phyloP scores from a whole-genome alignment of 1,140 invertebrate genomes.

The Macrobrachium rosenbergii region DNA sequence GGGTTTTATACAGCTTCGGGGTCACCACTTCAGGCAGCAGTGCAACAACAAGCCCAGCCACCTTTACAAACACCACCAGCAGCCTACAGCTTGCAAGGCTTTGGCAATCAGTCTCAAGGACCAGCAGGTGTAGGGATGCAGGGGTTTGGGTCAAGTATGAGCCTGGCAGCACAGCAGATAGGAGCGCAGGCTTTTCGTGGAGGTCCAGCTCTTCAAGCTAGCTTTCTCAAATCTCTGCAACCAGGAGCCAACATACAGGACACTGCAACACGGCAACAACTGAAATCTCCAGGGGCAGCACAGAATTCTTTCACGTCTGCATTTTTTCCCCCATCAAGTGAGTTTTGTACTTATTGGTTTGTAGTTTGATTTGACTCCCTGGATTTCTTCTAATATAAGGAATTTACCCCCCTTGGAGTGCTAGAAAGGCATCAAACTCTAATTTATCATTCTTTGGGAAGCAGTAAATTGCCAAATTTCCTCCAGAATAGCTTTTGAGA shows the following conservation, averaged over 20 bases:
- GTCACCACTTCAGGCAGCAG: constrained; percentile 67
- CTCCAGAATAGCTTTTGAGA: too few relatives aligned
- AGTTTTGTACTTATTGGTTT: constrained; percentile 66
- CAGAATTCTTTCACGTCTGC: constrained; percentile 73
- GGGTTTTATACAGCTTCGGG: constrained; percentile 72
- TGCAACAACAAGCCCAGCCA: constrained; percentile 73
- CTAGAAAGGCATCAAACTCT: too few relatives aligned
- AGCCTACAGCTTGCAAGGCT: constrained; percentile 67
- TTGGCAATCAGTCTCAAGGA: constrained; percentile 71
- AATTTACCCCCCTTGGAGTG: too few relatives aligned
- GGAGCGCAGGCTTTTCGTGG: constrained; percentile 71
- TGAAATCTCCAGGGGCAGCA: constrained; percentile 72
- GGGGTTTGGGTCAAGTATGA: constrained; percentile 72
- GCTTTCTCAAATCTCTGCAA: constrained; percentile 69
- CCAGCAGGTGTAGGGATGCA: constrained; percentile 75
- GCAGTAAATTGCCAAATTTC: too few relatives aligned
- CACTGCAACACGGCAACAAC: constrained; percentile 59
- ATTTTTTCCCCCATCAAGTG: constrained; percentile 73
- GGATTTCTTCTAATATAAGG: too few relatives aligned
- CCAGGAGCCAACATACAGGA: constrained; percentile 65
- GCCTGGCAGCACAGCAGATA: constrained; percentile 72
- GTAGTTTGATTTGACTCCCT: neutral
- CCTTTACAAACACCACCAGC: constrained; percentile 69
- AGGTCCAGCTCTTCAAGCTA: constrained; percentile 68
- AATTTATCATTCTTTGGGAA: too few relatives aligned